Evolutionary conservation across 2,113 vertebrate species (phyloP).

Genomic region (Solea senegalensis): DNA sequence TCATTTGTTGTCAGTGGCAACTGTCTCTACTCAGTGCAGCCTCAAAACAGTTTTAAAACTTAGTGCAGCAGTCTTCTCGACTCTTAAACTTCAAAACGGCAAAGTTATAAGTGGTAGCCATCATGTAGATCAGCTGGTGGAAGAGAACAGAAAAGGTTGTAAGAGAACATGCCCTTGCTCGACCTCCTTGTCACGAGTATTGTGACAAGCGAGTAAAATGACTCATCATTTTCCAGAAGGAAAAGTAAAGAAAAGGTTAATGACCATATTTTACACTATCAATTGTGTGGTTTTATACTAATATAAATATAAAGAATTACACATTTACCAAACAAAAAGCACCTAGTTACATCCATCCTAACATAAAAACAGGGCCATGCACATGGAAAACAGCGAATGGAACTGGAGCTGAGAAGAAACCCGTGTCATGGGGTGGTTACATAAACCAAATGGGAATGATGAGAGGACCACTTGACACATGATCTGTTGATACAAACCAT

Average conservation of each 20-base stretch:
- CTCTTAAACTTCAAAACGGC: constrained; percentile 99
- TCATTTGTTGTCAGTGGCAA: constrained; percentile 88
- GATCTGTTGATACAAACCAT: constrained; percentile 55
- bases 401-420: constrained; percentile 42
- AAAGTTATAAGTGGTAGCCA: constrained; percentile 99
- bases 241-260: constrained; percentile 8
- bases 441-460: constrained; percentile 61
- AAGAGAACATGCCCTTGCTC: constrained; percentile 78
- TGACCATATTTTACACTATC: neutral
- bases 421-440: constrained; percentile 38
- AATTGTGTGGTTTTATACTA: neutral
- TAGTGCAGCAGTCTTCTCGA: constrained; percentile 99
- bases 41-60: constrained; percentile 88
- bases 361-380: constrained; percentile 39
- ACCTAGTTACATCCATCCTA: constrained; percentile 4
- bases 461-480: constrained; percentile 48
- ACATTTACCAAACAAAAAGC: neutral
- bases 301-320: neutral
- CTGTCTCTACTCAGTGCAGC: constrained; percentile 83
- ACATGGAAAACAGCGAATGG: constrained; percentile 67
- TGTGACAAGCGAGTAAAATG: constrained; percentile 55
- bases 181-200: constrained; percentile 33
- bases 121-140: constrained; percentile 99
- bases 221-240: constrained; percentile 37
- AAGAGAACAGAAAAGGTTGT: constrained; percentile 94